Conservation (phyloP, 2,888 invertebrate species). For the Amphipyra berbera region DNA sequence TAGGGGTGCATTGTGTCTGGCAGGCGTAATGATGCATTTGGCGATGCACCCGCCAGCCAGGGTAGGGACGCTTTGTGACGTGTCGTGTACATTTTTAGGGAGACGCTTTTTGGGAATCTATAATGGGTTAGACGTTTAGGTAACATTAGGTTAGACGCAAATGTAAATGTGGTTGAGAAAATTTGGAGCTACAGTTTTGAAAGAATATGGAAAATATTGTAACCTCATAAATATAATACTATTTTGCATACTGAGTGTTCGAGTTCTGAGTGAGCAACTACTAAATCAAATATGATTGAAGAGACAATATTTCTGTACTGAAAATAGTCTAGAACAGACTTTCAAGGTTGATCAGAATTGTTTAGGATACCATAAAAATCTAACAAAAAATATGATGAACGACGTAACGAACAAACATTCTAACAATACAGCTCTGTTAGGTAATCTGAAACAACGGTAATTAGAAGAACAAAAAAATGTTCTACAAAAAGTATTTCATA, state of each 20-base stretch:
- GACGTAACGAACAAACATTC: background rate
- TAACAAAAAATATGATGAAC: background rate
- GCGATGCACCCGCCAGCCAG: constrained; percentile 68
- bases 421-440: background rate
- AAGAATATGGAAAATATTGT: background rate
- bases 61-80: constrained; percentile 57
- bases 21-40: constrained; percentile 78
- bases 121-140: constrained; percentile 57
- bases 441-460: background rate
- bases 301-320: background rate
- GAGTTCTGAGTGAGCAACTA: too few species aligned
- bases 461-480: constrained; percentile 16
- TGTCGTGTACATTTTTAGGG: constrained; percentile 59
- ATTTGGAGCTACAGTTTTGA: background rate
- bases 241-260: too few species aligned
- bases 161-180: constrained; percentile 19
- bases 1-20: constrained; percentile 67
- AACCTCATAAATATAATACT: too few species aligned
- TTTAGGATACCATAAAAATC: too few species aligned
- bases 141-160: constrained; percentile 26
- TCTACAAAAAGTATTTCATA: constrained; percentile 5
- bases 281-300: too few species aligned
- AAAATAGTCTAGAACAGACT: too few species aligned
- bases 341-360: too few species aligned
- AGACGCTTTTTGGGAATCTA: constrained; percentile 40